A percentile compares a stretch with the other conserved stretches of the same genome.
Evolutionary conservation across 64 coral and sea anemone species (phyloP).

Genomic region (Catalaphyllia jardinei): DNA sequence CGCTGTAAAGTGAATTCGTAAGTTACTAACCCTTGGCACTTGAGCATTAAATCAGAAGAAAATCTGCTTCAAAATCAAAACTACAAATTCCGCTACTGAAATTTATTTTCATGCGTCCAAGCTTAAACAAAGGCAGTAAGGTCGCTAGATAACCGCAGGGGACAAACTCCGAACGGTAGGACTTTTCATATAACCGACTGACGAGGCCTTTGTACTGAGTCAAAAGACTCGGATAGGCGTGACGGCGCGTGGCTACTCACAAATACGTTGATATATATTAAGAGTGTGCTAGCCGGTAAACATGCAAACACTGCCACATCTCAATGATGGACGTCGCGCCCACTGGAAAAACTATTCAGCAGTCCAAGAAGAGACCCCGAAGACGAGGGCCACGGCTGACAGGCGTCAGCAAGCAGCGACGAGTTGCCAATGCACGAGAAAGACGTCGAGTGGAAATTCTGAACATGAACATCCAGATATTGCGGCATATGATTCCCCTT

Average conservation of each 20-base stretch:
- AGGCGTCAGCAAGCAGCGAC: conserved; percentile 69
- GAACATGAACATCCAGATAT: conserved; percentile 73
- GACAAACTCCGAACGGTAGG: background rate
- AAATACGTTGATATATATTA: conserved; percentile 26
- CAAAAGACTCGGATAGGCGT: conserved; percentile 15
- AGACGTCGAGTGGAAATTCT: conserved; percentile 63
- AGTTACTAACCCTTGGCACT: too few relatives aligned
- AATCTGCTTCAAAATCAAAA: background rate
- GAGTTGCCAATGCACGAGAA: conserved; percentile 69
- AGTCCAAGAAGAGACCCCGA: conserved; percentile 50
- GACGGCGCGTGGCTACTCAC: conserved; percentile 17
- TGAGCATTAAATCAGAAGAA: background rate
- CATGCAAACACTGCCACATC: conserved; percentile 13
- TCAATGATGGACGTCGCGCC: conserved; percentile 1
- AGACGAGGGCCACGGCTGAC: conserved; percentile 62
- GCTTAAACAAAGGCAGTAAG: background rate
- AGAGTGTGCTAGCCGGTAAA: conserved; percentile 5
- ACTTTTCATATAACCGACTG: background rate
- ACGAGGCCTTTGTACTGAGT: background rate
- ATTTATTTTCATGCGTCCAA: conserved; percentile 29
- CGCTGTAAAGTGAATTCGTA: too few relatives aligned
- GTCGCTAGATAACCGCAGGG: background rate
- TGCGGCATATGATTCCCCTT: conserved; percentile 60
- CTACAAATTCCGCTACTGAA: background rate
- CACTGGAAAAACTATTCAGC: conserved; percentile 12